These are phyloP conservation scores for Salticus scenicus DNA, from an alignment of 2,888 invertebrate species.

Conservation along the genomic window DNA sequence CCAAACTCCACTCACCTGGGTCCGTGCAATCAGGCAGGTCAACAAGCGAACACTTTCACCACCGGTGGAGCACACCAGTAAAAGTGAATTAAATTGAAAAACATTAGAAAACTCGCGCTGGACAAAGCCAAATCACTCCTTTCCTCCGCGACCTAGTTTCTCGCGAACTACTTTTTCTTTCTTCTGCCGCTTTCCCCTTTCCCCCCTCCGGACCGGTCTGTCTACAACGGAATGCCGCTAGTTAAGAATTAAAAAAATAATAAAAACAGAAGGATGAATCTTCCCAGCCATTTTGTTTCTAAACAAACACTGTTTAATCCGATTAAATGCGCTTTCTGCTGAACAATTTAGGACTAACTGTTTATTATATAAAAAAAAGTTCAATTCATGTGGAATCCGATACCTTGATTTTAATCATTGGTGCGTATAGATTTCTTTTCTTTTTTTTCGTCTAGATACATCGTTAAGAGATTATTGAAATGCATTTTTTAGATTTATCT, in stretches of 20 bases:
- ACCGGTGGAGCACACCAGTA: neutral
- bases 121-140: slow-evolving; percentile 21
- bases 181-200: slow-evolving; percentile 35
- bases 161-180: slow-evolving; percentile 54
- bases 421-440: neutral
- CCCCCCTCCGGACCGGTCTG: slow-evolving; percentile 33
- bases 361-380: too few species aligned
- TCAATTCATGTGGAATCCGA: too few species aligned
- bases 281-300: slow-evolving; percentile 1
- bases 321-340: too few species aligned
- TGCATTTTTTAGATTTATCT: too few species aligned
- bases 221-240: slow-evolving; percentile 36
- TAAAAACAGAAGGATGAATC: neutral
- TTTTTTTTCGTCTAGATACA: too few species aligned
- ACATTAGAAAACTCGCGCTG: neutral
- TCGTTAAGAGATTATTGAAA: too few species aligned
- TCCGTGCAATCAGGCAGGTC: neutral
- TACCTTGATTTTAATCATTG: neutral
- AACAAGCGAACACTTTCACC: neutral
- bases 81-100: too few species aligned
- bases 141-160: slow-evolving; percentile 58
- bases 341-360: too few species aligned
- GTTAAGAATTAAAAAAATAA: neutral
- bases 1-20: slow-evolving; percentile 28
- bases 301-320: neutral